Conservation (phyloP, 2,113 vertebrate species). For the Raja brachyura region DNA sequence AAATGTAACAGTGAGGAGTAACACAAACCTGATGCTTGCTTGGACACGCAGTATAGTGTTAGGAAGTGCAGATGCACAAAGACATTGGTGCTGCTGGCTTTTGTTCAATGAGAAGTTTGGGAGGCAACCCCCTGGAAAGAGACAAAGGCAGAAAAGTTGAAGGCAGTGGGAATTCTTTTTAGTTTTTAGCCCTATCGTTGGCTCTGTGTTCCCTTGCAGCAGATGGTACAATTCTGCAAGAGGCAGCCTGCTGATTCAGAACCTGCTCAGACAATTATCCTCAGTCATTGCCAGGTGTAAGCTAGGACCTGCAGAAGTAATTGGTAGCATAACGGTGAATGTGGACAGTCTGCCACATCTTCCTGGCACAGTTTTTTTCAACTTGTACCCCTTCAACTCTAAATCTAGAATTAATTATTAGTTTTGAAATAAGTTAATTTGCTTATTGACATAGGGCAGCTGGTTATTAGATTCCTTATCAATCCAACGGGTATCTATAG, state of each 20-base stretch:
- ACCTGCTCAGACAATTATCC: neutral
- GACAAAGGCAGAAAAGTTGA: neutral
- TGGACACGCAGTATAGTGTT: too few relatives aligned
- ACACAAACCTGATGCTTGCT: neutral
- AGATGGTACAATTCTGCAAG: neutral
- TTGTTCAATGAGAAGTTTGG: neutral
- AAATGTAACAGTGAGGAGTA: neutral
- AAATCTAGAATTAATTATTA: too few relatives aligned
- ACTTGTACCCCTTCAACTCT: neutral
- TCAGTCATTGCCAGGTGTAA: neutral
- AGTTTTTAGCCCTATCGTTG: neutral
- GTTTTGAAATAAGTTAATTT: too few relatives aligned
- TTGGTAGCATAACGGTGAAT: neutral
- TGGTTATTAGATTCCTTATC: neutral
- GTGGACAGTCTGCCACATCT: neutral
- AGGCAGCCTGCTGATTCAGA: neutral
- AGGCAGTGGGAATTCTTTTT: neutral
- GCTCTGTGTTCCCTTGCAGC: neutral
- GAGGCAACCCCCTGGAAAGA: neutral
- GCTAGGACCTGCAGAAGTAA: neutral
- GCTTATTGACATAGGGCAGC: neutral
- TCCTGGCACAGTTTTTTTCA: neutral
- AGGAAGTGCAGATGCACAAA: too few relatives aligned
- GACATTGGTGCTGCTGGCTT: neutral
- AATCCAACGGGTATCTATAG: neutral